A percentile compares a stretch with the other conserved stretches of the same genome.
Conservation (phyloP, 2,113 vertebrate genomes). For the Zonotrichia leucophrys region DNA sequence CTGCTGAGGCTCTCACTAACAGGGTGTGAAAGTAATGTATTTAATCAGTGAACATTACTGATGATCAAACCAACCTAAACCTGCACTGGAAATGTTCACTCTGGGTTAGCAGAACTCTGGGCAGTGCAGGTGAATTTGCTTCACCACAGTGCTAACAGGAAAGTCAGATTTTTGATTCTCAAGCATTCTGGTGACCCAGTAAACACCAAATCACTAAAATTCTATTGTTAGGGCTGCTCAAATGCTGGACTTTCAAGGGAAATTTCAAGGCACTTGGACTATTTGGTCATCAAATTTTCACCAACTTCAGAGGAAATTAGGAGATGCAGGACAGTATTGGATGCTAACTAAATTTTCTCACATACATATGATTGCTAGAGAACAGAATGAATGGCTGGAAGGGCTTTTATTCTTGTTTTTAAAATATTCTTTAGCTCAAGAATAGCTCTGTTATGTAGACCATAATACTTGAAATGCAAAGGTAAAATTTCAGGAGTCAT, state of each 20-base stretch:
- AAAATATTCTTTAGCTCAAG: background rate
- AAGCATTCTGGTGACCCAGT: background rate
- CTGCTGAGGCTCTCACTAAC: background rate
- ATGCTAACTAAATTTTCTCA: background rate
- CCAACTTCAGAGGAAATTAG: background rate
- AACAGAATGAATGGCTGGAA: background rate
- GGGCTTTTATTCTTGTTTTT: fast-evolving
- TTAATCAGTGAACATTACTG: background rate
- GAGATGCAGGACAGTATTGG: background rate
- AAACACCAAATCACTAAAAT: background rate
- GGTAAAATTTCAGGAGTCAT: background rate
- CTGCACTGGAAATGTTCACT: background rate
- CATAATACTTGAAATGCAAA: background rate
- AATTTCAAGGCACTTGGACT: background rate
- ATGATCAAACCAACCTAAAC: background rate
- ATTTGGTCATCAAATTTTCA: background rate
- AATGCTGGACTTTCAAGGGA: background rate
- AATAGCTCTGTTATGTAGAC: background rate
- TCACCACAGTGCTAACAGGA: too few species aligned
- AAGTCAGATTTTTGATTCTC: background rate
- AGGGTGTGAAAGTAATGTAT: fast-evolving
- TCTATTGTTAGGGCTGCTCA: background rate
- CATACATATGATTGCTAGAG: background rate
- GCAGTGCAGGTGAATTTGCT: background rate
- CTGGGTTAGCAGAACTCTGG: background rate